Evolutionary conservation across 2,113 vertebrate species (phyloP).

Genomic region (Aptenodytes patagonicus): DNA sequence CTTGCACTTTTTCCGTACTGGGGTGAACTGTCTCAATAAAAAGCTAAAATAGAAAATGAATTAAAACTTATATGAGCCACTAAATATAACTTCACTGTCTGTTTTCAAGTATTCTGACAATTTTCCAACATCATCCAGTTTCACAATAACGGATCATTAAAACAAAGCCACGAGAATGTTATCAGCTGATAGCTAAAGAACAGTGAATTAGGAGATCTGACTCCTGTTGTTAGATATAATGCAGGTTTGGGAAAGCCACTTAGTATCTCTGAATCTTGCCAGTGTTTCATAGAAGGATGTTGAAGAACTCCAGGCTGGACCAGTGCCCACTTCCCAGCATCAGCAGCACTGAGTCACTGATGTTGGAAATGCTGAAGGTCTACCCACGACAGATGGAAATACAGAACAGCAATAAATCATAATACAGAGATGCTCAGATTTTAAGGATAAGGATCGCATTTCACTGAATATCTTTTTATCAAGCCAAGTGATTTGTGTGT

Average conservation of each 20-base stretch:
- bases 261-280: background rate
- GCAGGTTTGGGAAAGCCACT: background rate
- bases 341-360: background rate
- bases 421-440: background rate
- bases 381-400: background rate
- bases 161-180: background rate
- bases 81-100: background rate
- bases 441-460: background rate
- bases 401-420: background rate
- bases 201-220: background rate
- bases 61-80: background rate
- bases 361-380: background rate
- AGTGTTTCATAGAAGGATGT: slow-evolving; percentile 5
- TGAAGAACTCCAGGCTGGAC: slow-evolving; percentile 3
- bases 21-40: background rate
- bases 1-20: background rate
- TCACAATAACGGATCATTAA: background rate
- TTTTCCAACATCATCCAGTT: background rate
- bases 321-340: background rate
- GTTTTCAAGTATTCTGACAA: background rate
- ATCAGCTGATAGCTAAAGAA: background rate
- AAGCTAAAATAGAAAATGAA: background rate
- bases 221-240: background rate
- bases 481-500: background rate
- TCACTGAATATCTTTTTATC: background rate